A percentile compares a stretch with the other conserved stretches of the same genome.
Evolutionary conservation across 35 echinoderm and acorn worm genomes (phyloP).

Genomic region (Stichopus chloronotus): DNA sequence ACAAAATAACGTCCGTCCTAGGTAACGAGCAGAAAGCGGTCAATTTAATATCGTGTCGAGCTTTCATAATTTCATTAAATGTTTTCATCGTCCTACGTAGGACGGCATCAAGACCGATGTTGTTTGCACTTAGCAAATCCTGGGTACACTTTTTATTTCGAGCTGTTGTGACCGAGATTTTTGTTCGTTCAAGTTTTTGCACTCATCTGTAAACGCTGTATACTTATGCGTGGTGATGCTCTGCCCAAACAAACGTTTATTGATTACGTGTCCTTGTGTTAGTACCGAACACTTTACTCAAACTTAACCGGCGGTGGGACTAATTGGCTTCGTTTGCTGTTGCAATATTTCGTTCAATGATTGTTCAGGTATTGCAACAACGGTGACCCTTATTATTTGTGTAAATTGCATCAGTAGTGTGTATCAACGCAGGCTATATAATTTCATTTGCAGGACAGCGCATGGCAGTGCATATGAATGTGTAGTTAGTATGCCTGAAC

Average conservation of each 20-base stretch:
- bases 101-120: background rate
- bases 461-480: too few species aligned
- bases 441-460: too few species aligned
- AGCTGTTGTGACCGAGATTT: background rate
- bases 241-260: background rate
- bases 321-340: background rate
- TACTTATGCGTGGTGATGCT: background rate
- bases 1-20: background rate
- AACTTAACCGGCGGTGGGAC: background rate
- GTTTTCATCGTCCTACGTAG: background rate
- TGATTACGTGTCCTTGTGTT: background rate
- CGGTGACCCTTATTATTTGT: too few species aligned
- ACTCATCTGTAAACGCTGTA: background rate
- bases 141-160: background rate
- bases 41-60: constrained; percentile 9
- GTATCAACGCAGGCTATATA: too few species aligned
- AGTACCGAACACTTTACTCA: background rate
- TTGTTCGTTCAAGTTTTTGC: background rate
- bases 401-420: too few species aligned
- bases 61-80: constrained; percentile 19
- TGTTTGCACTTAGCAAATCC: background rate
- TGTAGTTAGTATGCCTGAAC: too few species aligned
- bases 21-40: background rate
- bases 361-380: too few species aligned
- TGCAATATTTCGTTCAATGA: background rate